phyloP scores from a whole-genome alignment of 2,113 vertebrate species.

The Eulemur rufifrons region DNA sequence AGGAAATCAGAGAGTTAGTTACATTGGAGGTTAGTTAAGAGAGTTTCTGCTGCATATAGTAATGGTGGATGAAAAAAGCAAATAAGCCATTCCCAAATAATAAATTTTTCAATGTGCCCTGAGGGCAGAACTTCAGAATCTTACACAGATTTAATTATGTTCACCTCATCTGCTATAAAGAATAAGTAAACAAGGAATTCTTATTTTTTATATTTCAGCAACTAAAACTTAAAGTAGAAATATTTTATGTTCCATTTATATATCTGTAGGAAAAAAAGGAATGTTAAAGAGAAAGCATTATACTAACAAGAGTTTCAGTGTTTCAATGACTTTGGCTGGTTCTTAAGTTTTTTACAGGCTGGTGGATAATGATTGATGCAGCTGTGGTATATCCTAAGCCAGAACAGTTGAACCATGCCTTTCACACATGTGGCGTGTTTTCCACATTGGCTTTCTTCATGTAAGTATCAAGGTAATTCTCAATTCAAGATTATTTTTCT shows the following conservation, averaged over 20 bases:
- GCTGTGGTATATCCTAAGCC: constrained; percentile 88
- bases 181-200: background rate
- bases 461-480: constrained; percentile 84
- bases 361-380: constrained; percentile 97
- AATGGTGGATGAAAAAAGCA: background rate
- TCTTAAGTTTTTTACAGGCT: constrained; percentile 93
- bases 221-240: background rate
- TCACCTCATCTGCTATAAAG: background rate
- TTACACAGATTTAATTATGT: background rate
- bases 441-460: constrained; percentile 96
- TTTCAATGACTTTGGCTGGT: background rate
- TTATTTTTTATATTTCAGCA: background rate
- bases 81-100: background rate
- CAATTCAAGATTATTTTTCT: background rate
- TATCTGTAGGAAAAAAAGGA: background rate
- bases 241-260: background rate
- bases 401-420: constrained; percentile 91
- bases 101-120: background rate
- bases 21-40: background rate
- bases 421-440: constrained; percentile 95
- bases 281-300: background rate
- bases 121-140: background rate
- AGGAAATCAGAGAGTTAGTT: background rate
- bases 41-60: background rate
- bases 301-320: background rate